Percentiles rank a stretch among this genome's conserved stretches.
phyloP scores from a whole-genome alignment of 2,888 invertebrate species.

The Eupithecia vulgata region DNA sequence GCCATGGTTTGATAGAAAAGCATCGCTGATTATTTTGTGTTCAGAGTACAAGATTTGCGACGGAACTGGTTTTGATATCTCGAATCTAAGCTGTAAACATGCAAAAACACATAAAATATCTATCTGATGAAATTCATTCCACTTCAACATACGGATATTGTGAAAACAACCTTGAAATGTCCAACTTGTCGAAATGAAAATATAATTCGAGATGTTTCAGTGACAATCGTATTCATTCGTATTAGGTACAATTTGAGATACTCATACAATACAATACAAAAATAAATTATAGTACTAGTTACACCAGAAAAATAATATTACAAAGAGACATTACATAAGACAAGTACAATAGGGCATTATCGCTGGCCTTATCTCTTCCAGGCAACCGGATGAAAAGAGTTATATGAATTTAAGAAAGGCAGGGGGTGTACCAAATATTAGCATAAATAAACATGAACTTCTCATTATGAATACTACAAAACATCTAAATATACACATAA shows the following conservation, averaged over 20 bases:
- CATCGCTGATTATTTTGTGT: slow-evolving; percentile 58
- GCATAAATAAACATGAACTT: no score
- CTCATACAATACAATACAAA: no score
- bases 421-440: no score
- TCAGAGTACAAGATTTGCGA: slow-evolving; percentile 71
- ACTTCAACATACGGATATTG: background rate
- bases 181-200: background rate
- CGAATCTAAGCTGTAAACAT: slow-evolving; percentile 61
- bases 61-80: slow-evolving; percentile 67
- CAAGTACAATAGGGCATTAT: no score
- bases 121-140: background rate
- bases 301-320: no score
- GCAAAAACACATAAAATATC: slow-evolving; percentile 10
- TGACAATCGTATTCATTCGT: background rate
- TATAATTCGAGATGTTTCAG: background rate
- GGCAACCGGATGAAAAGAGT: no score
- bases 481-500: no score
- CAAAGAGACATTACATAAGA: no score
- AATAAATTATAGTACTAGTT: no score
- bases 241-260: background rate
- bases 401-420: no score
- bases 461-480: no score
- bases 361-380: no score
- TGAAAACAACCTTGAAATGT: background rate
- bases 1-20: slow-evolving; percentile 21